Evolutionary conservation across 2,113 vertebrate genomes (phyloP).

Genomic region (Perca flavescens): DNA sequence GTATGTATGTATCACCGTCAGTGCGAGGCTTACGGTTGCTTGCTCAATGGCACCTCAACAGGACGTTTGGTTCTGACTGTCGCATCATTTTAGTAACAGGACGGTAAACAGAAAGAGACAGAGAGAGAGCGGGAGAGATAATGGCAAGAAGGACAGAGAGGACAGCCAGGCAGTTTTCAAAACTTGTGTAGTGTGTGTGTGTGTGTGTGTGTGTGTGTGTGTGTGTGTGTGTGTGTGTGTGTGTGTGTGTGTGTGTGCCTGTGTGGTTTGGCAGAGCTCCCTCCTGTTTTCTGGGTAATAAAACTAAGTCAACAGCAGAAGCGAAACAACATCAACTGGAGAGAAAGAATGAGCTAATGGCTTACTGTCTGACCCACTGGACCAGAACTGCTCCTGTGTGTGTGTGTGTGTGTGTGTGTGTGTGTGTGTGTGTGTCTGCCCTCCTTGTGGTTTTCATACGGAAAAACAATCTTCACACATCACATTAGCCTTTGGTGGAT

Average conservation of each 20-base stretch:
- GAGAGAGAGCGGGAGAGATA: not conserved
- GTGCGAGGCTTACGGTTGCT: too few species aligned
- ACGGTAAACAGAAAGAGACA: not conserved
- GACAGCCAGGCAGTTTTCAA: slow-evolving; percentile 35
- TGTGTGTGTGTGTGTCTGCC: slow-evolving; percentile 30
- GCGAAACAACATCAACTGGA: slow-evolving; percentile 51
- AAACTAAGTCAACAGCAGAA: slow-evolving; percentile 71
- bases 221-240: slow-evolving; percentile 33
- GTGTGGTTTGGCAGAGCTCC: slow-evolving; percentile 13
- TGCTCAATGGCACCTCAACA: not conserved
- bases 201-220: slow-evolving; percentile 47
- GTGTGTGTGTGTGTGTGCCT: not conserved
- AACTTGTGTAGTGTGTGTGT: slow-evolving; percentile 13
- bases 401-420: slow-evolving; percentile 2
- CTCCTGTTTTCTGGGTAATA: slow-evolving; percentile 67
- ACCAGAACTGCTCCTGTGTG: slow-evolving; percentile 48
- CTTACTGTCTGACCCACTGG: slow-evolving; percentile 66
- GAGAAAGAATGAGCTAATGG: slow-evolving; percentile 51
- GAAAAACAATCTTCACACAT: slow-evolving; percentile 77
- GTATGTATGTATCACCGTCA: too few species aligned
- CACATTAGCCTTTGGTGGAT: slow-evolving; percentile 69
- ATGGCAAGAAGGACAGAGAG: not conserved
- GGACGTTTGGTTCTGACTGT: not conserved
- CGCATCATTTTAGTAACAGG: not conserved
- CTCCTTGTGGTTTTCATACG: slow-evolving; percentile 56